A percentile compares a stretch with the other conserved stretches of the same genome.
Conservation (phyloP, 2,113 vertebrate genomes). For the Pterocles orientalis region DNA sequence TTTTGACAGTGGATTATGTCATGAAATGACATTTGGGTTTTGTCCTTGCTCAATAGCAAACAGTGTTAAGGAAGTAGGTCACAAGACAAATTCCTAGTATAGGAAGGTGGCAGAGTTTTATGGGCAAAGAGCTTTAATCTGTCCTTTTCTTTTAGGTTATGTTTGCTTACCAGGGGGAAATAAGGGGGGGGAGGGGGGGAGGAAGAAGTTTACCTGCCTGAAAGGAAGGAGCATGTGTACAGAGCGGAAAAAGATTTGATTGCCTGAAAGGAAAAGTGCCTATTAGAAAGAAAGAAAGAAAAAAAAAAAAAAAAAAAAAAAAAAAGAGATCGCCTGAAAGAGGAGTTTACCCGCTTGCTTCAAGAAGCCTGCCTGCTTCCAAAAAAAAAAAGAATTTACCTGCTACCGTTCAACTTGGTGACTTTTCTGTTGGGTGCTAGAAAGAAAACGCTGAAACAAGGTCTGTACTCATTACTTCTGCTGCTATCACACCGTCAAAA, state of each 20-base stretch:
- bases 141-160: constrained; percentile 37
- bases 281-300: constrained; percentile 35
- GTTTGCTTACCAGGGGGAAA: constrained; percentile 18
- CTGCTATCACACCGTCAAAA: constrained; percentile 11
- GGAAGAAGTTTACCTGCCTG: constrained; percentile 23
- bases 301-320: constrained; percentile 9
- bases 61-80: constrained; percentile 32
- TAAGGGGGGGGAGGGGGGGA: neutral
- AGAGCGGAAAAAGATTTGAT: constrained; percentile 10
- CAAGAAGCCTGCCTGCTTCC: constrained; percentile 5
- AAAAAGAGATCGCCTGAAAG: neutral
- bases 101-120: constrained; percentile 6
- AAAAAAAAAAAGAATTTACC: neutral
- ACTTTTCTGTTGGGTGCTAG: neutral
- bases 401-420: neutral
- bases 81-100: constrained; percentile 6
- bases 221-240: constrained; percentile 24
- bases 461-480: constrained; percentile 12
- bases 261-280: constrained; percentile 20
- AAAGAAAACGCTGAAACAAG: constrained; percentile 21
- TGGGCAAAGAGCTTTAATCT: constrained; percentile 23
- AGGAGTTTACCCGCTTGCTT: constrained; percentile 10
- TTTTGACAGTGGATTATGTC: constrained; percentile 57
- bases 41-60: constrained; percentile 57
- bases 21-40: constrained; percentile 48